These are phyloP conservation scores for Meandrusa payeni DNA, from an alignment of 2,888 invertebrate genomes.

Conservation along the genomic window DNA sequence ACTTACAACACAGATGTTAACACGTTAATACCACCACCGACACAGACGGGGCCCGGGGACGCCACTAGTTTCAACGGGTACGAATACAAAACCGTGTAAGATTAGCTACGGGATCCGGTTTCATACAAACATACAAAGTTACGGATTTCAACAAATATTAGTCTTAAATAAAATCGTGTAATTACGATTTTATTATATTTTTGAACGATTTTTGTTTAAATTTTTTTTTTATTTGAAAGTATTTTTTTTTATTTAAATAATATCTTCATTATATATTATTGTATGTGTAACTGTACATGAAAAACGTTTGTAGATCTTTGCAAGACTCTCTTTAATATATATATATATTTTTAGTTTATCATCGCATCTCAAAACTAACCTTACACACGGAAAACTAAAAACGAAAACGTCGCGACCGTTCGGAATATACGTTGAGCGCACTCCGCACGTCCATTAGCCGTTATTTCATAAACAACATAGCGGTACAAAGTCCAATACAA, in stretches of 20 bases:
- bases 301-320: too few species aligned
- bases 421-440: slow-evolving; percentile 4
- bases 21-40: slow-evolving; percentile 68
- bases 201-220: too few species aligned
- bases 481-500: slow-evolving; percentile 24
- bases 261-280: too few species aligned
- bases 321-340: too few species aligned
- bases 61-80: slow-evolving; percentile 41
- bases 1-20: slow-evolving; percentile 74
- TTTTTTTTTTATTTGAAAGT: too few species aligned
- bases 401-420: slow-evolving; percentile 23
- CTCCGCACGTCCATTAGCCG: slow-evolving; percentile 29
- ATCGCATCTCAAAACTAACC: slow-evolving; percentile 44
- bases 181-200: too few species aligned
- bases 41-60: slow-evolving; percentile 45
- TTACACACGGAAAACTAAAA: slow-evolving; percentile 34
- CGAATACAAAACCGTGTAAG: slow-evolving; percentile 33
- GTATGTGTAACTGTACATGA: too few species aligned
- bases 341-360: too few species aligned
- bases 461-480: slow-evolving; percentile 28
- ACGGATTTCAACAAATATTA: too few species aligned
- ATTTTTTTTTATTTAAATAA: too few species aligned
- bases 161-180: too few species aligned
- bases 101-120: slow-evolving; percentile 44
- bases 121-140: too few species aligned